phyloP scores from a whole-genome alignment of 2,113 vertebrate genomes.

The Pseudorectes ferrugineus region DNA sequence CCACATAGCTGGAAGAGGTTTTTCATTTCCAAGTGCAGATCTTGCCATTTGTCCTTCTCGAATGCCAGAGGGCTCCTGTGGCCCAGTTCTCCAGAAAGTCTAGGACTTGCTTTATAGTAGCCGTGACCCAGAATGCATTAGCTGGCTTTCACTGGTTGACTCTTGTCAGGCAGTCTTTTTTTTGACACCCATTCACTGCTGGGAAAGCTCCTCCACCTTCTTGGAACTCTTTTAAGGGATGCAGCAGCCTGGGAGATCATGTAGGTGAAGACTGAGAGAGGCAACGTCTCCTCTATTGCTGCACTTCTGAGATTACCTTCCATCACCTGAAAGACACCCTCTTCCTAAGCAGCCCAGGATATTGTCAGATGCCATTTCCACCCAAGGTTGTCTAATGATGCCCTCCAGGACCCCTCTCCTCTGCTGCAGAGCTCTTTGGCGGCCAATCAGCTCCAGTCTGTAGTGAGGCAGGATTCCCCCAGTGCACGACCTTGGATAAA shows the following conservation, averaged over 20 bases:
- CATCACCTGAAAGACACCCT: background rate
- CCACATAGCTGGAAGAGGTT: background rate
- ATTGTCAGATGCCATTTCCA: background rate
- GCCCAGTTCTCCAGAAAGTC: background rate
- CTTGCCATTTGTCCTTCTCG: background rate
- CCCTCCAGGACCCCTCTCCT: background rate
- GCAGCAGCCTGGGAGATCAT: background rate
- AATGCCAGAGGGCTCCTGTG: background rate
- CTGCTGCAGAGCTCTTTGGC: background rate
- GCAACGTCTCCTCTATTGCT: background rate
- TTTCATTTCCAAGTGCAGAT: background rate
- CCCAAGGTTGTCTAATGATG: background rate
- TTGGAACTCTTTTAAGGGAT: background rate
- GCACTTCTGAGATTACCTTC: background rate
- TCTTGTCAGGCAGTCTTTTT: background rate
- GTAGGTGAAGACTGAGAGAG: background rate
- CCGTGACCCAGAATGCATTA: background rate
- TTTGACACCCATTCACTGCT: background rate
- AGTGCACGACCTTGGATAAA: background rate
- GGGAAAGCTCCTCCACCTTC: background rate
- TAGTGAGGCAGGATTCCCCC: background rate
- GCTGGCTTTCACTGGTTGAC: background rate
- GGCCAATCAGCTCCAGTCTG: background rate
- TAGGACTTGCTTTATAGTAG: background rate
- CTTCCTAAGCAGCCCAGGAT: background rate